These are phyloP conservation scores for Orchesella cincta DNA, from an alignment of 1,140 invertebrate genomes.

Conservation along the genomic window DNA sequence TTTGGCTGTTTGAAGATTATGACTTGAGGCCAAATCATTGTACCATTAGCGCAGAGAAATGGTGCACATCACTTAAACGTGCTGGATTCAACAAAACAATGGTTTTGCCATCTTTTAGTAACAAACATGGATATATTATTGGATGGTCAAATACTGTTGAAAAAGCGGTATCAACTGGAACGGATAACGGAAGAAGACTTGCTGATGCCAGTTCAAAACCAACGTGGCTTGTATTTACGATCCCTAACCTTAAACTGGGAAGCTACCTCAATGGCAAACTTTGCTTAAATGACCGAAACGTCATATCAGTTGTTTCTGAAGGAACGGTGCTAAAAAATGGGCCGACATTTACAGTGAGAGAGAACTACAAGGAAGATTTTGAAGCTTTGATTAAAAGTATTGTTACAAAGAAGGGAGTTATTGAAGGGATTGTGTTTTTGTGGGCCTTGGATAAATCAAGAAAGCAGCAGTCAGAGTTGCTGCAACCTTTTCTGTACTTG, in stretches of 20 bases:
- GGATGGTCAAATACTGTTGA: neutral
- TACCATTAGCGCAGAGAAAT: neutral
- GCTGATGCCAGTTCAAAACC: neutral
- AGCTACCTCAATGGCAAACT: neutral
- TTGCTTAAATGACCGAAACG: neutral
- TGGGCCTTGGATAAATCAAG: neutral
- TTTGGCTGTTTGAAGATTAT: constrained; percentile 38
- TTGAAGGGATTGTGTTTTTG: constrained; percentile 31
- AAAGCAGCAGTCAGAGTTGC: neutral
- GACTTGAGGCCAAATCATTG: neutral
- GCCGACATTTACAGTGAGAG: neutral
- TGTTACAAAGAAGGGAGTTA: neutral
- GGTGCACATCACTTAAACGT: neutral
- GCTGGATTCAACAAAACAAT: constrained; percentile 6
- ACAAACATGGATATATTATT: neutral
- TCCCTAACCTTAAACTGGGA: neutral
- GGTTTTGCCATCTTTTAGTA: neutral
- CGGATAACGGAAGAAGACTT: neutral
- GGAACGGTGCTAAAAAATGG: neutral
- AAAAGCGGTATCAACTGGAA: neutral
- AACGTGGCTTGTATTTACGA: neutral
- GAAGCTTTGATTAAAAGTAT: neutral
- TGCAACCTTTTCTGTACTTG: constrained; percentile 8
- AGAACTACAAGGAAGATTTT: neutral
- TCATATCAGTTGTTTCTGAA: neutral